Conservation (phyloP, 2,113 vertebrate genomes). For the Sakesphorus luctuosus region DNA sequence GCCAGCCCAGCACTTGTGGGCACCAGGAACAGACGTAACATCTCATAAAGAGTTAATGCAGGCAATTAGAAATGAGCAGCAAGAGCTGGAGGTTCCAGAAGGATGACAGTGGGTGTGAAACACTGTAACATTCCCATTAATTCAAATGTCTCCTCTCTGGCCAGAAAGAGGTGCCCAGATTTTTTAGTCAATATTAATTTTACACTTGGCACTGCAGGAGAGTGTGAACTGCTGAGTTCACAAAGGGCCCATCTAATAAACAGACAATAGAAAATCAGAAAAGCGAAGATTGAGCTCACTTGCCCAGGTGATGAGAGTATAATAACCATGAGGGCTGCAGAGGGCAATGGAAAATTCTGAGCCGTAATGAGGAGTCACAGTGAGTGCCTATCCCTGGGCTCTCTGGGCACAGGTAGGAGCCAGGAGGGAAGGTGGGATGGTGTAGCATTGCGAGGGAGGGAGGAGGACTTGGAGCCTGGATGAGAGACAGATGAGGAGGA, state of each 20-base stretch:
- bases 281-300: conserved; percentile 45
- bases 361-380: conserved; percentile 39
- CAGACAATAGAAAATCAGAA: conserved; percentile 67
- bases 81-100: conserved; percentile 37
- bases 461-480: background rate
- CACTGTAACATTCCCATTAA: conserved; percentile 63
- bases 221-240: conserved; percentile 66
- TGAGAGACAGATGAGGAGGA: conserved; percentile 31
- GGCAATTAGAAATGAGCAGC: conserved; percentile 27
- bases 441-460: background rate
- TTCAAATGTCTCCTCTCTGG: conserved; percentile 50
- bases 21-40: background rate
- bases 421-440: background rate
- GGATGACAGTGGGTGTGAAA: conserved; percentile 56
- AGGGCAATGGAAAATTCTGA: conserved; percentile 54
- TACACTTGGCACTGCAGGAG: conserved; percentile 71
- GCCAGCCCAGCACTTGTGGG: background rate
- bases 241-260: conserved; percentile 67
- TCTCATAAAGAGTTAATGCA: conserved; percentile 58
- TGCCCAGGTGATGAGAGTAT: conserved; percentile 12
- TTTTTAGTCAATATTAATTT: conserved; percentile 77
- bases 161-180: conserved; percentile 62
- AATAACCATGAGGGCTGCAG: conserved; percentile 51
- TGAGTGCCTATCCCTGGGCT: background rate
- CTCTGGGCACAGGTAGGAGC: background rate